phyloP scores from a whole-genome alignment of 1,140 invertebrate genomes.

The Nebria ingens region DNA sequence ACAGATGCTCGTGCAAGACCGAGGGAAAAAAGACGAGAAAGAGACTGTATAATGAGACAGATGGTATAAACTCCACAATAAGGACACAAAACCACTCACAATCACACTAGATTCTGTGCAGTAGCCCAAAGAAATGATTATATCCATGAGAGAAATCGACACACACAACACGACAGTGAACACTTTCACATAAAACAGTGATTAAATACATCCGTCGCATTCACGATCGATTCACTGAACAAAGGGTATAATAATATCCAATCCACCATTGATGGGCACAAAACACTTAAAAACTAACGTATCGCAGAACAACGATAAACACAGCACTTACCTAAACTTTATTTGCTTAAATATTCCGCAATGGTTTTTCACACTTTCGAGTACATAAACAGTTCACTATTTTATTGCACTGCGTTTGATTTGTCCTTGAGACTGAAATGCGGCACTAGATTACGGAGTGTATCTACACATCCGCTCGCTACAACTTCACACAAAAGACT shows the following conservation, averaged over 20 bases:
- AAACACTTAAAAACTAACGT: too few relatives aligned
- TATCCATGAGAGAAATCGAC: background rate
- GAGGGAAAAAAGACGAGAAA: too few relatives aligned
- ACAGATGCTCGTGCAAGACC: too few relatives aligned
- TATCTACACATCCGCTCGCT: background rate
- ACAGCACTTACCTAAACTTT: background rate
- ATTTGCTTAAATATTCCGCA: too few relatives aligned
- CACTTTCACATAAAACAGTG: background rate
- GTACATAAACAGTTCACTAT: background rate
- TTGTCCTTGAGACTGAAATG: background rate
- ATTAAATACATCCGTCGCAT: too few relatives aligned
- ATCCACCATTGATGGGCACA: too few relatives aligned
- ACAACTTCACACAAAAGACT: conserved; percentile 12
- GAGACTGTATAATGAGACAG: too few relatives aligned
- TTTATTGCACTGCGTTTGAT: background rate
- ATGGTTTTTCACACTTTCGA: background rate
- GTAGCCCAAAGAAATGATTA: too few relatives aligned
- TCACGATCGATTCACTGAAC: background rate
- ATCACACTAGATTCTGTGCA: background rate
- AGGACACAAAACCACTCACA: background rate
- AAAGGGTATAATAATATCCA: too few relatives aligned
- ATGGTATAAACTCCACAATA: background rate
- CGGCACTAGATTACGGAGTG: background rate
- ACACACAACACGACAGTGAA: background rate
- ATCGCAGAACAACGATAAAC: background rate